phyloP scores from a whole-genome alignment of 2,113 vertebrate species.

The Takifugu flavidus region DNA sequence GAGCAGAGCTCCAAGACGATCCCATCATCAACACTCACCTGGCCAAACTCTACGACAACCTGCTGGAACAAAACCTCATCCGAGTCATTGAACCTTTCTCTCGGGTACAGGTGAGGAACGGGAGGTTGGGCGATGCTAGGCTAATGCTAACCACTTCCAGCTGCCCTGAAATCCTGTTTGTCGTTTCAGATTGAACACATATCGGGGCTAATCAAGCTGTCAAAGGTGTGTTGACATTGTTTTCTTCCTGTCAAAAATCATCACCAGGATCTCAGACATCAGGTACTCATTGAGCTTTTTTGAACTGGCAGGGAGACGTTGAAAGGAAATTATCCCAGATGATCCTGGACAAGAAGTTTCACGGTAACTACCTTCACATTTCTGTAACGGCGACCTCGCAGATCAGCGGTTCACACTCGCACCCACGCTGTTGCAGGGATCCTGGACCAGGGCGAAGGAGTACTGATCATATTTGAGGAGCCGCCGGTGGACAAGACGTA shows the following conservation, averaged over 20 bases:
- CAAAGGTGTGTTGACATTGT: conserved; percentile 80
- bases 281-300: not conserved
- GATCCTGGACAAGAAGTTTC: conserved; percentile 99
- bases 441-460: conserved; percentile 97
- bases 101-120: conserved; percentile 88
- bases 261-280: not conserved
- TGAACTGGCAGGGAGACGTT: conserved; percentile 82
- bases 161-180: not conserved
- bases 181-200: conserved; percentile 92
- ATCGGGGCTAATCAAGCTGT: conserved; percentile 96
- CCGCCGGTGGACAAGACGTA: conserved; percentile 99
- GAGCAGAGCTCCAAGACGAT: conserved; percentile 93
- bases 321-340: conserved; percentile 99
- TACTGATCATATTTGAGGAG: conserved; percentile 97
- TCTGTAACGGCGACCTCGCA: not conserved
- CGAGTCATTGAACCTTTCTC: conserved; percentile 98
- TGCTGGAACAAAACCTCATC: conserved; percentile 98
- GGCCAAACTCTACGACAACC: conserved; percentile 93
- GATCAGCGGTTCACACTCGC: not conserved
- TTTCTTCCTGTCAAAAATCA: not conserved
- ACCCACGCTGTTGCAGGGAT: conserved; percentile 77
- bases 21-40: conserved; percentile 97
- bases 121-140: not conserved
- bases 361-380: conserved; percentile 78
- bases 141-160: not conserved